Percentiles rank a stretch among this genome's conserved stretches.
These are phyloP conservation scores for Ceratosolen fusciceps DNA, from an alignment of 1,140 invertebrate genomes.

Conservation along the genomic window DNA sequence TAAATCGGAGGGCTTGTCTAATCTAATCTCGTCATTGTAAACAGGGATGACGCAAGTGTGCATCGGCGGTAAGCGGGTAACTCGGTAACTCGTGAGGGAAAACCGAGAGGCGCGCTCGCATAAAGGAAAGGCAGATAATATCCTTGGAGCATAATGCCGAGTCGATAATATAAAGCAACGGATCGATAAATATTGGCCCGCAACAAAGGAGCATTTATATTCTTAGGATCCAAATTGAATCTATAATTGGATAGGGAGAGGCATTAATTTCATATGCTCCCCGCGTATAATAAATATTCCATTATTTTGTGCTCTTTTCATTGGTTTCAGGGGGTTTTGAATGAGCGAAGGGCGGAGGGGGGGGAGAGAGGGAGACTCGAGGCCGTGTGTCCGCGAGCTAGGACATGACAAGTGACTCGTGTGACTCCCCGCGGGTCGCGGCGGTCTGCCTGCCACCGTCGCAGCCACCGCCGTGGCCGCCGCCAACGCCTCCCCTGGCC, in stretches of 20 bases:
- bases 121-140: too few species aligned
- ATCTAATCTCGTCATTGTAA: not conserved
- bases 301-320: too few species aligned
- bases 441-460: not conserved
- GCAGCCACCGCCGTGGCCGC: too few species aligned
- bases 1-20: not conserved
- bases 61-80: too few species aligned
- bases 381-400: not conserved
- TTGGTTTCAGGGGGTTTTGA: too few species aligned
- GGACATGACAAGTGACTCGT: not conserved
- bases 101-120: too few species aligned
- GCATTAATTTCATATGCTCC: slow-evolving; percentile 11
- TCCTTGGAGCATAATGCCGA: too few species aligned
- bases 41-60: not conserved
- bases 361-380: too few species aligned
- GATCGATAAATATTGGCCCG: not conserved
- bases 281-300: not conserved
- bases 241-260: slow-evolving; percentile 2
- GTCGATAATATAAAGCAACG: not conserved
- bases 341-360: too few species aligned
- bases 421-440: not conserved
- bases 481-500: too few species aligned
- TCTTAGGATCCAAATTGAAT: not conserved
- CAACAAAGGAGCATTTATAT: not conserved
- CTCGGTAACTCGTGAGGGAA: too few species aligned